phyloP scores from a whole-genome alignment of 1,140 invertebrate genomes.

The Idris sp. region DNA sequence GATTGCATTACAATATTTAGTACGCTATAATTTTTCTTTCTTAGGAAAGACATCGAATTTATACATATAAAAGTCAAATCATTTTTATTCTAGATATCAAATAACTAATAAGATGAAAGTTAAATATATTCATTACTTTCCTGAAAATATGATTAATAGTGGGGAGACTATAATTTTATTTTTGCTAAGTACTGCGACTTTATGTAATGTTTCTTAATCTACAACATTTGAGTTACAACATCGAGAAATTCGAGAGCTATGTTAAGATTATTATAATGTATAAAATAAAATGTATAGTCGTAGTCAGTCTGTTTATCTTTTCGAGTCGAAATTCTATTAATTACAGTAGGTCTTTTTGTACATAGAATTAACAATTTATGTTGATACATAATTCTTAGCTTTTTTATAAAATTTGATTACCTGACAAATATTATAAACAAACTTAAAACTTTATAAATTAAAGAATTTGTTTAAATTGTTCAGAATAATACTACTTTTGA shows the following conservation, averaged over 20 bases:
- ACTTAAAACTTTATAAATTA: too few relatives aligned
- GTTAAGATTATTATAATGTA: constrained; percentile 36
- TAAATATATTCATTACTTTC: constrained; percentile 26
- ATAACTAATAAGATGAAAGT: not conserved
- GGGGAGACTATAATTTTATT: constrained; percentile 6
- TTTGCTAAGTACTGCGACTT: constrained; percentile 25
- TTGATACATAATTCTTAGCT: too few relatives aligned
- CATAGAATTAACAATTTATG: too few relatives aligned
- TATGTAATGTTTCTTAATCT: constrained; percentile 21
- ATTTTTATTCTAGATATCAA: not conserved
- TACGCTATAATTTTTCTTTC: constrained; percentile 9
- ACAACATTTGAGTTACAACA: constrained; percentile 40
- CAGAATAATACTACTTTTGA: too few relatives aligned
- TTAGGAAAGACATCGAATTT: constrained; percentile 34
- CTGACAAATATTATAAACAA: too few relatives aligned
- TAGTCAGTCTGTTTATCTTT: too few relatives aligned
- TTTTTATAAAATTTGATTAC: too few relatives aligned
- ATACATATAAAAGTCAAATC: not conserved
- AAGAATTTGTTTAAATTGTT: too few relatives aligned
- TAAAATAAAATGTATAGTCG: constrained; percentile 26
- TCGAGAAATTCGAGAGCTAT: constrained; percentile 55
- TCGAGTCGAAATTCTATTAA: too few relatives aligned
- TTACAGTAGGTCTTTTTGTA: too few relatives aligned
- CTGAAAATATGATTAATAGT: constrained; percentile 20
- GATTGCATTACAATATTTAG: constrained; percentile 27